phyloP scores from a whole-genome alignment of 1,140 invertebrate genomes.

The Trachymyrmex septentrionalis region DNA sequence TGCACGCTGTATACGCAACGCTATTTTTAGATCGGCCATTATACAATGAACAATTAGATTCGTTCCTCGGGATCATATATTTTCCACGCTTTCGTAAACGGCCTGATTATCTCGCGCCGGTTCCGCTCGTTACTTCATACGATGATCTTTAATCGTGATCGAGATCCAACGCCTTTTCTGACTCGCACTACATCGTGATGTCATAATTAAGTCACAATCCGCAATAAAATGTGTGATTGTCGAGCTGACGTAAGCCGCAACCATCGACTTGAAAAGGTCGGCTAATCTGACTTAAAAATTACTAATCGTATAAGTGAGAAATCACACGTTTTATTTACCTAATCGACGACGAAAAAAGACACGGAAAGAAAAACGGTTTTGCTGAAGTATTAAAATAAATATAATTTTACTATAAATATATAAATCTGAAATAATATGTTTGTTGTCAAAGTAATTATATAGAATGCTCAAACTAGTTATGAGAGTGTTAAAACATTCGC shows the following conservation, averaged over 20 bases:
- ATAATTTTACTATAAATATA: too few relatives aligned
- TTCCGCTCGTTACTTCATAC: constrained; percentile 32
- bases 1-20: neutral
- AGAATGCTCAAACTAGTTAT: too few relatives aligned
- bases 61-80: constrained; percentile 22
- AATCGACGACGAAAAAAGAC: neutral
- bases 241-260: neutral
- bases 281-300: neutral
- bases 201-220: constrained; percentile 36
- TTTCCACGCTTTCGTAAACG: constrained; percentile 54
- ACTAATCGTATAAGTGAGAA: neutral
- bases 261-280: constrained; percentile 1
- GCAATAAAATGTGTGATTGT: neutral
- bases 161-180: constrained; percentile 4
- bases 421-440: too few relatives aligned
- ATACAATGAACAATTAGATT: constrained; percentile 32
- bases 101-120: constrained; percentile 33
- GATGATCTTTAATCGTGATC: constrained; percentile 21
- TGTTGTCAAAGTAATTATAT: too few relatives aligned
- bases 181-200: constrained; percentile 1
- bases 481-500: too few relatives aligned
- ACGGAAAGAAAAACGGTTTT: too few relatives aligned
- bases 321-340: neutral
- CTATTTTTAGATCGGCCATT: constrained; percentile 44
- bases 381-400: too few relatives aligned